These are phyloP conservation scores for Sternarchorhynchus goeldii DNA, from an alignment of 2,797 vertebrate genomes.

Conservation along the genomic window DNA sequence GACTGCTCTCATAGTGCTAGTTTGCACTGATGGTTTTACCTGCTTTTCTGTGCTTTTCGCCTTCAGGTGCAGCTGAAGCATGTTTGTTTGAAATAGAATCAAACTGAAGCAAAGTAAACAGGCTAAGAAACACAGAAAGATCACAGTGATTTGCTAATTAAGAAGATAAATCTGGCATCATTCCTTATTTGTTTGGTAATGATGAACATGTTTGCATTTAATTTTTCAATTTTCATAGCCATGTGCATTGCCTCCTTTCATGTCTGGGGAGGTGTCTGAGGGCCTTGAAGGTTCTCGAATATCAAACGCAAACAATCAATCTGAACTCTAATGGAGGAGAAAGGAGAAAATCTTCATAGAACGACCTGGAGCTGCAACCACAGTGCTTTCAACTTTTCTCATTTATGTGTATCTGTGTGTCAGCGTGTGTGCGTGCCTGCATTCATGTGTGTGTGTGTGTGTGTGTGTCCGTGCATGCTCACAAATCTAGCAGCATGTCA, in stretches of 20 bases:
- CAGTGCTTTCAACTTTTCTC: conserved; percentile 73
- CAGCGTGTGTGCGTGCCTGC: neutral
- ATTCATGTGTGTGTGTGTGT: conserved; percentile 10
- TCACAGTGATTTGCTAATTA: conserved; percentile 63
- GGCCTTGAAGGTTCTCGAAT: conserved; percentile 73
- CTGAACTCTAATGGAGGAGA: conserved; percentile 76
- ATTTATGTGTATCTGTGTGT: conserved; percentile 67
- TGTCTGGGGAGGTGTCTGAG: conserved; percentile 66
- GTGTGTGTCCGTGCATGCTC: conserved; percentile 16
- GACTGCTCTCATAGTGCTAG: neutral
- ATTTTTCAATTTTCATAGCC: conserved; percentile 70
- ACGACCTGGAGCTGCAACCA: conserved; percentile 61
- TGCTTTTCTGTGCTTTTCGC: neutral
- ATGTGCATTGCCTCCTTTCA: conserved; percentile 68
- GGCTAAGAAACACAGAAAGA: conserved; percentile 4
- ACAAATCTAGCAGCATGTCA: conserved; percentile 32
- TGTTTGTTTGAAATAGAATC: conserved; percentile 24
- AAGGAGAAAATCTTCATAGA: conserved; percentile 75
- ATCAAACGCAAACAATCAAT: conserved; percentile 82
- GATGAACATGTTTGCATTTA: conserved; percentile 67
- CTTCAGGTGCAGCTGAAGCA: conserved; percentile 3
- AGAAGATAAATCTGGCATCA: conserved; percentile 60
- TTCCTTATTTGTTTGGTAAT: conserved; percentile 60
- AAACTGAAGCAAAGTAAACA: conserved; percentile 19
- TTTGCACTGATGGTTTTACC: neutral